Conservation (phyloP, 2,797 vertebrate genomes). For the Diglossa cyanea region DNA sequence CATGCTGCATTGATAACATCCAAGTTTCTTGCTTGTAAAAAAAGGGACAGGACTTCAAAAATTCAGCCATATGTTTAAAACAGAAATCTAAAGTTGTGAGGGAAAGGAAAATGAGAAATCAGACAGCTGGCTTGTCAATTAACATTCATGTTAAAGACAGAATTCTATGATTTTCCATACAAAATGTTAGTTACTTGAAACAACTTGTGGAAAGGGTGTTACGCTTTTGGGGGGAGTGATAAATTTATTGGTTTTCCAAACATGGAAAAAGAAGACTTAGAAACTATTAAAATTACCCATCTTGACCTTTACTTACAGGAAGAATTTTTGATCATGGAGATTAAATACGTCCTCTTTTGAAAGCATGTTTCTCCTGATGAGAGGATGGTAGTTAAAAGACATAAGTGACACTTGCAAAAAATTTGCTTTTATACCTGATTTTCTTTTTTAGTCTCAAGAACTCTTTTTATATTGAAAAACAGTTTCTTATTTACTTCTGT, state of each 20-base stretch:
- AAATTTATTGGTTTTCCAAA: not conserved
- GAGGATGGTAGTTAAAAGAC: not conserved
- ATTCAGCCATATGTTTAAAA: not conserved
- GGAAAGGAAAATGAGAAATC: not conserved
- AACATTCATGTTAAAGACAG: not conserved
- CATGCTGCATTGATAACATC: not conserved
- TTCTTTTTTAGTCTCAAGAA: not conserved
- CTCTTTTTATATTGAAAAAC: not conserved
- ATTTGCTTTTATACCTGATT: not conserved
- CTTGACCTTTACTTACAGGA: not conserved
- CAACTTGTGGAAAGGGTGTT: not conserved
- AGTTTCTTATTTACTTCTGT: not conserved
- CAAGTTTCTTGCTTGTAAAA: not conserved
- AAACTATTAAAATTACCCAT: not conserved
- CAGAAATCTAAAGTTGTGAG: not conserved
- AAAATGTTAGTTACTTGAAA: not conserved
- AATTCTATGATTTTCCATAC: not conserved
- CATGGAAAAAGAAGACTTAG: not conserved
- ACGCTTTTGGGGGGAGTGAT: not conserved
- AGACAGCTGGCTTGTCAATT: conserved; percentile 3
- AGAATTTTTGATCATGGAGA: not conserved
- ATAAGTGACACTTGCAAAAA: not conserved
- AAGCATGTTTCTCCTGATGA: not conserved
- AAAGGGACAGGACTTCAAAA: not conserved
- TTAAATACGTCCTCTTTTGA: not conserved